Evolutionary conservation across 2,888 invertebrate species (phyloP).

Genomic region (Xestia xanthographa): DNA sequence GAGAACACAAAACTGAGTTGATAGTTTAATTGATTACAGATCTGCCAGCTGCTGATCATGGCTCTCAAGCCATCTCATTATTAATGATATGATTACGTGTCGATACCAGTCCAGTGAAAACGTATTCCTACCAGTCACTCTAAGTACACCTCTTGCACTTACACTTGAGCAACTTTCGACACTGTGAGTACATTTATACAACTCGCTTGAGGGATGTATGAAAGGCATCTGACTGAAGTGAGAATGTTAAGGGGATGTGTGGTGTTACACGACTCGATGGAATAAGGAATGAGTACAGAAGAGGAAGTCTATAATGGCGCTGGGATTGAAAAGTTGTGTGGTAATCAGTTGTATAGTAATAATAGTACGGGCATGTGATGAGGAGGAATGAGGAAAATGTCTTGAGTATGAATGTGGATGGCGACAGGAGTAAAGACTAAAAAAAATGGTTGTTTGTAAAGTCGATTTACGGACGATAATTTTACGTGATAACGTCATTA

Average conservation of each 20-base stretch:
- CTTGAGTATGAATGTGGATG: neutral
- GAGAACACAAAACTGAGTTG: constrained; percentile 46
- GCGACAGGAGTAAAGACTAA: neutral
- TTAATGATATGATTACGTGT: constrained; percentile 16
- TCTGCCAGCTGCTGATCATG: constrained; percentile 43
- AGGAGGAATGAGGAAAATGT: neutral
- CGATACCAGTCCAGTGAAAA: constrained; percentile 3
- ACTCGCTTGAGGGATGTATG: neutral
- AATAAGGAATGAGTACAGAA: neutral
- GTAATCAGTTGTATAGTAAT: neutral
- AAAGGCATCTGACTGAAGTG: neutral
- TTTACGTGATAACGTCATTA: too few species aligned
- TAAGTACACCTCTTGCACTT: neutral
- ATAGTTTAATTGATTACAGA: constrained; percentile 61
- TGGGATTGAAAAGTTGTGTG: neutral
- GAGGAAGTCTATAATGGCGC: neutral
- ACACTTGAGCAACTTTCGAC: neutral
- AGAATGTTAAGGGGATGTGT: neutral
- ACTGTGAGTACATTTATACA: neutral
- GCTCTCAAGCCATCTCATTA: constrained; percentile 15
- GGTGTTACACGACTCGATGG: neutral
- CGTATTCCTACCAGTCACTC: neutral
- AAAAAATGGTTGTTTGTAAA: neutral
- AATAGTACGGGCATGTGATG: neutral
- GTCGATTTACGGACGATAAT: too few species aligned